phyloP scores from a whole-genome alignment of 2,113 vertebrate genomes.

The Macrotis lagotis region DNA sequence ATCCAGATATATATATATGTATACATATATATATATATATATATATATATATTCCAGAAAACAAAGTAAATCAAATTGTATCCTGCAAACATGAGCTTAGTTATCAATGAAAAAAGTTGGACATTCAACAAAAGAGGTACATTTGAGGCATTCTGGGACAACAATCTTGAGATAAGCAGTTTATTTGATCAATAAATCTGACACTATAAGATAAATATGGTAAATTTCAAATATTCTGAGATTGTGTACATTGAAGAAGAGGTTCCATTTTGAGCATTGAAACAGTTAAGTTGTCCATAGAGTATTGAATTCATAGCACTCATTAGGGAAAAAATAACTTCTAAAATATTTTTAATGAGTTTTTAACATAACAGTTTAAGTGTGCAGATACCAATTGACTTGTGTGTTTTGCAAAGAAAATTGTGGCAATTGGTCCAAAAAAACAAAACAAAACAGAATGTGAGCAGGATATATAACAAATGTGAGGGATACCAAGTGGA shows the following conservation, averaged over 20 bases:
- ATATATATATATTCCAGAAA: background rate
- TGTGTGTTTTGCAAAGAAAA: background rate
- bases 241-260: conserved; percentile 34
- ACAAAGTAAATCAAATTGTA: background rate
- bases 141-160: background rate
- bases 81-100: background rate
- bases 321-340: conserved; percentile 22
- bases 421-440: background rate
- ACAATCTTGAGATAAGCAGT: background rate
- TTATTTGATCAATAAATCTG: background rate
- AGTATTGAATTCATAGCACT: conserved; percentile 33
- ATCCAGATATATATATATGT: no score
- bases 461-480: background rate
- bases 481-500: background rate
- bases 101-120: background rate
- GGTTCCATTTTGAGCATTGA: conserved; percentile 18
- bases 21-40: no score
- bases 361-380: conserved; percentile 50
- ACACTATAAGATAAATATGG: conserved; percentile 34
- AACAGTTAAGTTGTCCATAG: conserved; percentile 37
- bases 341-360: conserved; percentile 47
- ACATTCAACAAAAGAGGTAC: background rate
- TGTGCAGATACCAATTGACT: background rate
- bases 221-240: conserved; percentile 22
- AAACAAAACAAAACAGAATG: background rate